These are phyloP conservation scores for Papilio xuthus DNA, from an alignment of 1,140 invertebrate species.

Conservation along the genomic window DNA sequence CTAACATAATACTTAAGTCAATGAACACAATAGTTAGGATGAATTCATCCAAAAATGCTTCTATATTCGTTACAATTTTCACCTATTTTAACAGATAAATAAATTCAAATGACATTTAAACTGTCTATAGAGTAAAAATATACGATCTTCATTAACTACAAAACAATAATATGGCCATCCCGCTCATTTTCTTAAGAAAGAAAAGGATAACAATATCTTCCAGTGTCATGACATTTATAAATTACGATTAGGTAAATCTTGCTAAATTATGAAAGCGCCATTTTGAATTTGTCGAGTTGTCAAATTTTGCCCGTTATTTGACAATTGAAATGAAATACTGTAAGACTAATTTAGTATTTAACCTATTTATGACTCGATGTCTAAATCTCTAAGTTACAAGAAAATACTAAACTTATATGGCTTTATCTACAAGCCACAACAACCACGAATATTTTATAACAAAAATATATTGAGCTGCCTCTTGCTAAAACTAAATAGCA, in stretches of 20 bases:
- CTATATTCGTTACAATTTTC: background rate
- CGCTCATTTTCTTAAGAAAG: background rate
- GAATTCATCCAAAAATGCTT: constrained; percentile 56
- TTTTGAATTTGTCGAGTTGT: background rate
- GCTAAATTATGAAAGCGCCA: background rate
- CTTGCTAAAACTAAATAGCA: constrained; percentile 38
- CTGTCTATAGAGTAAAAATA: too few species aligned
- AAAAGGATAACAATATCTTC: background rate
- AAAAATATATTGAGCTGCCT: constrained; percentile 61
- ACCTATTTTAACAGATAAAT: background rate
- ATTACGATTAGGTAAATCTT: too few species aligned
- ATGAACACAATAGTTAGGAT: constrained; percentile 75
- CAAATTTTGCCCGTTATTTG: background rate
- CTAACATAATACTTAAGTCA: constrained; percentile 57
- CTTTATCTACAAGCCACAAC: constrained; percentile 46
- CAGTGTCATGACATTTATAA: too few species aligned
- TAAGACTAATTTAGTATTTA: constrained; percentile 21
- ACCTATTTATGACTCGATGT: background rate
- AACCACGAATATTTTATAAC: constrained; percentile 49
- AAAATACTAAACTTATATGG: constrained; percentile 48
- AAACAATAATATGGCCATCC: too few species aligned
- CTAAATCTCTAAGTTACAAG: background rate
- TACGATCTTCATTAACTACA: too few species aligned
- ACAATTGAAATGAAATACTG: background rate
- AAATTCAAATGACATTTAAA: background rate